Percentiles rank a stretch among this genome's conserved stretches.
Evolutionary conservation across 2,113 vertebrate genomes (phyloP).

Genomic region (Laticauda colubrina): DNA sequence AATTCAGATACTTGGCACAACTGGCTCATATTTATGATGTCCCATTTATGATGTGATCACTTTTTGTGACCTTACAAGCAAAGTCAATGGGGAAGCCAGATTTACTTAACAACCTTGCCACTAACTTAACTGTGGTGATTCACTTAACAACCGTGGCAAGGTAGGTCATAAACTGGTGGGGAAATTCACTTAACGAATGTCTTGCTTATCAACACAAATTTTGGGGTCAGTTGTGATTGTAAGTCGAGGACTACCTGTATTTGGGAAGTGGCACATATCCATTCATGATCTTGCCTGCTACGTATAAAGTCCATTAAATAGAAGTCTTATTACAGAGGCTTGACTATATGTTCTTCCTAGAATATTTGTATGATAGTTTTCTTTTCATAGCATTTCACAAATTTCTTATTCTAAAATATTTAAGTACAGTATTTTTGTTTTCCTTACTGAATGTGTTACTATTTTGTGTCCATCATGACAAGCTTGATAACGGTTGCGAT

Average conservation of each 20-base stretch:
- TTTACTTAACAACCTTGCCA: not conserved
- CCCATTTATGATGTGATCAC: not conserved
- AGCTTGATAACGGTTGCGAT: conserved; percentile 2
- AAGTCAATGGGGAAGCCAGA: not conserved
- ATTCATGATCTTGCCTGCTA: not conserved
- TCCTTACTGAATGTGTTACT: not conserved
- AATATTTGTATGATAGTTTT: not conserved
- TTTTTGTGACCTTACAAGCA: not conserved
- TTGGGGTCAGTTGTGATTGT: not conserved
- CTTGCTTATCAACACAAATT: not conserved
- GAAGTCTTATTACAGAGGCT: not conserved
- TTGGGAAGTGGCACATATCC: not conserved
- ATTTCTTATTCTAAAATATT: not conserved
- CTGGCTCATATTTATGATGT: not conserved
- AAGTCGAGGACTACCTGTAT: not conserved
- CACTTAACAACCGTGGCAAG: not conserved
- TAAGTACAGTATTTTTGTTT: not conserved
- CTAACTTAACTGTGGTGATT: not conserved
- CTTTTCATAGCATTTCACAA: not conserved
- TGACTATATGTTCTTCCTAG: not conserved
- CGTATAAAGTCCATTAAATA: not conserved
- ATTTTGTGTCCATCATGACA: conserved; percentile 4
- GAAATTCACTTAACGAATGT: not conserved
- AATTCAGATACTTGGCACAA: not conserved
- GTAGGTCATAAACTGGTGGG: not conserved